A percentile compares a stretch with the other conserved stretches of the same genome.
phyloP scores from a whole-genome alignment of 2,797 vertebrate genomes.

The Rhinophrynus dorsalis region DNA sequence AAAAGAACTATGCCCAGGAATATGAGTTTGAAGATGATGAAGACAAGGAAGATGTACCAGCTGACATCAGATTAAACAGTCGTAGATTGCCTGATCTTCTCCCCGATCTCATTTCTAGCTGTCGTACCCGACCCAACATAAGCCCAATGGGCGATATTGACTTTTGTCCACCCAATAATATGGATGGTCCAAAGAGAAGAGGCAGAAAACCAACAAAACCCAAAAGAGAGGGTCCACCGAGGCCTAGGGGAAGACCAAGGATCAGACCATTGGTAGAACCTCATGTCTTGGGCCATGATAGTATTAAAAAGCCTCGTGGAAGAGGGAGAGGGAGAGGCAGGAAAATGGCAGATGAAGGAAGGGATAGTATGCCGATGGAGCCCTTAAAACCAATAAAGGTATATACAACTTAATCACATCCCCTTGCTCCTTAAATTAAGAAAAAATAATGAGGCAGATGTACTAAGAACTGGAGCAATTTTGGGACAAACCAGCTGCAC shows the following conservation, averaged over 20 bases:
- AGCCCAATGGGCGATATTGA: slow-evolving; percentile 89
- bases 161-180: slow-evolving; percentile 76
- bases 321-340: slow-evolving; percentile 81
- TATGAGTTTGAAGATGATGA: slow-evolving; percentile 94
- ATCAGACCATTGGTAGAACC: slow-evolving; percentile 79
- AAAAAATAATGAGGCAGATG: too few relatives aligned
- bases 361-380: slow-evolving; percentile 67
- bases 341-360: slow-evolving; percentile 68
- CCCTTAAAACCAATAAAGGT: slow-evolving; percentile 90
- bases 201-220: slow-evolving; percentile 88
- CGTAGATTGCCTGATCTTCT: slow-evolving; percentile 74
- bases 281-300: slow-evolving; percentile 53
- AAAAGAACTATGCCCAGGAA: slow-evolving; percentile 93
- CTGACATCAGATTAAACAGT: slow-evolving; percentile 89
- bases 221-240: slow-evolving; percentile 86
- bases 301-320: slow-evolving; percentile 75
- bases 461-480: too few relatives aligned
- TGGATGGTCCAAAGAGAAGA: slow-evolving; percentile 83
- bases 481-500: too few relatives aligned
- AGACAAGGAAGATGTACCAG: slow-evolving; percentile 87
- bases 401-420: slow-evolving; percentile 45
- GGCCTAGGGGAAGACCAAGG: slow-evolving; percentile 84
- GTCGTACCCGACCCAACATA: slow-evolving; percentile 71
- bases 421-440: too few relatives aligned
- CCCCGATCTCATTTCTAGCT: slow-evolving; percentile 91